Conservation (phyloP, 2,113 vertebrate species). For the Carassius carassius region DNA sequence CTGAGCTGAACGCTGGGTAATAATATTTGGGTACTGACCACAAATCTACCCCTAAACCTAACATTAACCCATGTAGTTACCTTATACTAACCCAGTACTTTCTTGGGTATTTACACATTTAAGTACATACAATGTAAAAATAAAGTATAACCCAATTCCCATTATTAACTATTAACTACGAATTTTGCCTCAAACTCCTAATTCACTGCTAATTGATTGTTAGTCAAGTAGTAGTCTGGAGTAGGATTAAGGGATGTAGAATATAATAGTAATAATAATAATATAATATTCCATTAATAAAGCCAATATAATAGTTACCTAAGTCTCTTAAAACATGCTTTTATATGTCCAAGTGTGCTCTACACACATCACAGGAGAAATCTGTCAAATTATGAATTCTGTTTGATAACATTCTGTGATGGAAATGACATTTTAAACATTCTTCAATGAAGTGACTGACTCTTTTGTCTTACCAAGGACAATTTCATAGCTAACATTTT, state of each 20-base stretch:
- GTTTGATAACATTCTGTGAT: constrained; percentile 4
- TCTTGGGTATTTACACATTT: background rate
- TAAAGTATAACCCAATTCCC: background rate
- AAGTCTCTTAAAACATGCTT: background rate
- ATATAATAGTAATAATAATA: no score
- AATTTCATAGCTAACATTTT: background rate
- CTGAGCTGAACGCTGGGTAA: no score
- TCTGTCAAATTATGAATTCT: background rate
- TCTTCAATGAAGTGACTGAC: background rate
- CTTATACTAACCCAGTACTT: background rate
- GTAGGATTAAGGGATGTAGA: no score
- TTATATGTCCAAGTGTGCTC: background rate
- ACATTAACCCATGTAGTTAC: background rate
- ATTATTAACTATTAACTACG: background rate
- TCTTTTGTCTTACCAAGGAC: background rate
- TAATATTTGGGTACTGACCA: background rate
- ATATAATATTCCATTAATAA: no score
- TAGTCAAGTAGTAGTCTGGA: no score
- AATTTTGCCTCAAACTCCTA: background rate
- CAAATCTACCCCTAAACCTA: no score
- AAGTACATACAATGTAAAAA: background rate
- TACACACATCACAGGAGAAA: background rate
- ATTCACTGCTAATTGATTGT: no score
- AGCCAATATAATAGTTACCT: no score
- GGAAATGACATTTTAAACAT: background rate